Conservation (phyloP, 1,140 invertebrate genomes). For the Sesamia nonagrioides region DNA sequence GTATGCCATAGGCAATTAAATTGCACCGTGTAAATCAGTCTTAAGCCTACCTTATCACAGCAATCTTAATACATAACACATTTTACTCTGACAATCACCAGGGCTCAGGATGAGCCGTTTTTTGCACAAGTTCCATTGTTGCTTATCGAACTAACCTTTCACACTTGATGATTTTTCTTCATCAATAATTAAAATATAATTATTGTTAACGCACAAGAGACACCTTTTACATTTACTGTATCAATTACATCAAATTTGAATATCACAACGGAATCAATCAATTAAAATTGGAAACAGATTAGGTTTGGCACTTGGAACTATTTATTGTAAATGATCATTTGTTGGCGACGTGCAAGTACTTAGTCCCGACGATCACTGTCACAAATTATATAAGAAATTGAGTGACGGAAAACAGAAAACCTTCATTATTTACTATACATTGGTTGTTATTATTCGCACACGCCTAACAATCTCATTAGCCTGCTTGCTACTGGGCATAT, state of each 20-base stretch:
- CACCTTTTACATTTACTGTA: conserved; percentile 5
- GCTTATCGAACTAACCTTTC: conserved; percentile 69
- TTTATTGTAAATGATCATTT: conserved; percentile 23
- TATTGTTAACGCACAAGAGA: background rate
- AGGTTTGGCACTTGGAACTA: conserved; percentile 7
- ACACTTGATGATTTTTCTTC: conserved; percentile 58
- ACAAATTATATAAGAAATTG: conserved; percentile 7
- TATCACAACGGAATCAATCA: background rate
- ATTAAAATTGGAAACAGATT: conserved; percentile 28
- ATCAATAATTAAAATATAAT: conserved; percentile 37
- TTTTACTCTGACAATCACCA: conserved; percentile 1
- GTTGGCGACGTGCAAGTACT: conserved; percentile 1
- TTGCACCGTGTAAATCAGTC: too few species aligned
- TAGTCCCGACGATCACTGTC: conserved; percentile 17
- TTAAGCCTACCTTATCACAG: too few species aligned
- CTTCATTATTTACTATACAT: conserved; percentile 8
- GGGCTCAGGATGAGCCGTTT: background rate
- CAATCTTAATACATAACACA: background rate
- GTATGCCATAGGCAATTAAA: too few species aligned
- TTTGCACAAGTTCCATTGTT: conserved; percentile 55
- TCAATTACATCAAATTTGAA: background rate
- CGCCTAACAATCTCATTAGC: conserved; percentile 14
- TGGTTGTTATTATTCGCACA: conserved; percentile 13
- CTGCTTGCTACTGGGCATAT: conserved; percentile 20
- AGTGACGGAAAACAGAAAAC: background rate